Conservation (phyloP, 30 jellyfish, hydroid and myxozoan species). For the Hydractinia echinata region DNA sequence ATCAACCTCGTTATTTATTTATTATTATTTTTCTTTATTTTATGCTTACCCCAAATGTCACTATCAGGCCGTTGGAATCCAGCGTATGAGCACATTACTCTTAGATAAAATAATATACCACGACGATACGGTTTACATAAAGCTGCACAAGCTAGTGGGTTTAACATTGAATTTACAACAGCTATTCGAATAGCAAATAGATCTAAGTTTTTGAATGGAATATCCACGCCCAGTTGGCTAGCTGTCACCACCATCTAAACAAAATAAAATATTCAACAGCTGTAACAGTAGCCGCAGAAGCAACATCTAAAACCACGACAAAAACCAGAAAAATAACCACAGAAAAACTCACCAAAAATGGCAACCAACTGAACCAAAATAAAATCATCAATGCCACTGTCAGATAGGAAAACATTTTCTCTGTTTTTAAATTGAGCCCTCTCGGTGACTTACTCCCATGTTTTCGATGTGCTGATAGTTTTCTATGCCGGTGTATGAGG, state of each 20-base stretch:
- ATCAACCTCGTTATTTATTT: no score
- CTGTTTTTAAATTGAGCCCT: constrained; percentile 62
- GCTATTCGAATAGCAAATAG: constrained; percentile 87
- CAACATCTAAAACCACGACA: not conserved
- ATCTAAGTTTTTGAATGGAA: constrained; percentile 58
- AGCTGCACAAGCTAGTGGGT: constrained; percentile 90
- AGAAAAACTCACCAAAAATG: constrained; percentile 69
- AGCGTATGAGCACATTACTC: constrained; percentile 52
- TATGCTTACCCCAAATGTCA: constrained; percentile 72
- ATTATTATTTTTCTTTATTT: no score
- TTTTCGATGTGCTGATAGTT: constrained; percentile 44
- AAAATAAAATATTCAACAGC: not conserved
- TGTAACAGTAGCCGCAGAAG: no score
- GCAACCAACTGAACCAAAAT: constrained; percentile 96
- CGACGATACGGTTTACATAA: constrained; percentile 85
- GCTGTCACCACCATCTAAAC: constrained; percentile 53
- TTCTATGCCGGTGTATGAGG: constrained; percentile 58
- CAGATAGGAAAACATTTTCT: constrained; percentile 73
- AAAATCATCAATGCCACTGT: constrained; percentile 72
- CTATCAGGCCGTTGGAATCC: constrained; percentile 76
- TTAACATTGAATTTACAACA: constrained; percentile 68
- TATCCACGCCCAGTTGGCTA: constrained; percentile 41
- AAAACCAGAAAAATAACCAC: not conserved
- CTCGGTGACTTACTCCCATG: constrained; percentile 28
- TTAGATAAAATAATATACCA: constrained; percentile 57